Base-by-base conservation (phyloP, 2,113 vertebrate genomes). In the Herpailurus yagouaroundi region DNA sequence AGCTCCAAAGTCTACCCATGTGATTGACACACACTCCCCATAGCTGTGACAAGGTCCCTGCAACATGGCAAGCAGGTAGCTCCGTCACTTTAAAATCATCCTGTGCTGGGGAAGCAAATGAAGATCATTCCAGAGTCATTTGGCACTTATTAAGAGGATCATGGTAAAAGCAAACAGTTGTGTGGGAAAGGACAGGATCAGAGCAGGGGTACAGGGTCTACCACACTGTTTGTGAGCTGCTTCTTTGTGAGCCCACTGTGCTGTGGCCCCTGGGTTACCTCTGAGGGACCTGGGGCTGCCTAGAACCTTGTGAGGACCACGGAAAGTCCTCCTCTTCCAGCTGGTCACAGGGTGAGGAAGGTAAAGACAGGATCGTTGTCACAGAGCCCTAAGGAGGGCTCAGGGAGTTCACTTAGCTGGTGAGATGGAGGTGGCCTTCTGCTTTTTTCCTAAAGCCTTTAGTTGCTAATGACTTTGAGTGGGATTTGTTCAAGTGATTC, bases 401-500 rank as follows among this genome's bases (percentile, higher is more conserved):
- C n/a, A 63, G 84, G 74, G 33, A 85, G 71, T 33, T 21, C 29
- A 21, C 21, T 69, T 19, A 79, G 33, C 89, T 94, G 41, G 38
- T 38, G 25, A 82, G 52, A 23, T 91, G 38, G 36, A 33, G 13
- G 3, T 66, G 7, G 55, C 80, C 18, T 4, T 64, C 14, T 13
- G 13, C 63, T 48, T 86, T 94, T 36, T 41, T 31, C 48, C 27
- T 52, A 66, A 87, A 84, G 66, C 69, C 38, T 85, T 96, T 97
- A 86, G 82, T 97, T 95, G 73, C 81, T 97, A 69, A 95, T 83
- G 74, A 73, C 36, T 92, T 84, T 89, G 94, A 92, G 81, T 86
- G 68, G 92, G 68, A 48, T 92, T 81, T 97, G 79, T 98, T 88
- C 85, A 97, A 97, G 77, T 14, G 60, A 15, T 96, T 97, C 85